Conservation (phyloP, 2,113 vertebrate species). For the Melanerpes aurifrons region DNA sequence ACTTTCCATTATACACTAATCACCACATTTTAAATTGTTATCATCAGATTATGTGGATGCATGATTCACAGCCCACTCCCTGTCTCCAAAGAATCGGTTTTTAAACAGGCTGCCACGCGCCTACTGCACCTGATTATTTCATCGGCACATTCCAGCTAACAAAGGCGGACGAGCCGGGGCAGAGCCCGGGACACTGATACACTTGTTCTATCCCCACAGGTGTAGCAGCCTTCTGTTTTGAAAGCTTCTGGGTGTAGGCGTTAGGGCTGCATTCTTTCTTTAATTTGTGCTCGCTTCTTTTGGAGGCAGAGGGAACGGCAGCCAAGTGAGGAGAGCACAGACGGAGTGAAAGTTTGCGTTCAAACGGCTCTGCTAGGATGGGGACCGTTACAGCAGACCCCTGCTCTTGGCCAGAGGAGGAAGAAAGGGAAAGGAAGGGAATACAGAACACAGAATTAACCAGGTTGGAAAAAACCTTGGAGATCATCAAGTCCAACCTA, state of each 20-base stretch:
- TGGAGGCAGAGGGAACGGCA: conserved; percentile 55
- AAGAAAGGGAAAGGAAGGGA: not conserved
- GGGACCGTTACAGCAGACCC: conserved; percentile 8
- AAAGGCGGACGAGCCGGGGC: conserved; percentile 84
- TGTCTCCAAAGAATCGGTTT: conserved; percentile 77
- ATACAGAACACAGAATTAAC: not conserved
- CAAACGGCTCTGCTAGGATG: not conserved
- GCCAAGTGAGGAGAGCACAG: conserved; percentile 51
- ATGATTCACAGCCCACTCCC: conserved; percentile 79
- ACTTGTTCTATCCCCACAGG: conserved; percentile 97
- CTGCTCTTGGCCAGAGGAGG: not conserved
- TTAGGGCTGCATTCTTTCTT: conserved; percentile 78
- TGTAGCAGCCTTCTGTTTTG: conserved; percentile 87
- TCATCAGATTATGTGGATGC: conserved; percentile 75
- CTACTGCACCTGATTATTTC: conserved; percentile 96
- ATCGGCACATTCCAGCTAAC: conserved; percentile 89
- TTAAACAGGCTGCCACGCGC: conserved; percentile 92
- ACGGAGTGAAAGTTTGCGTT: not conserved
- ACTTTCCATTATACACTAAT: conserved; percentile 74
- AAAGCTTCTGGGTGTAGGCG: conserved; percentile 79
- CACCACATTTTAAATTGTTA: conserved; percentile 74
- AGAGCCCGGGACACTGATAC: conserved; percentile 90
- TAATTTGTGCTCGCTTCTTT: conserved; percentile 70
- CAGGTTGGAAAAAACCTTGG: no score
- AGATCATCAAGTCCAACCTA: no score